These are phyloP conservation scores for Gobio gobio DNA, from an alignment of 2,113 vertebrate genomes.

Conservation along the genomic window DNA sequence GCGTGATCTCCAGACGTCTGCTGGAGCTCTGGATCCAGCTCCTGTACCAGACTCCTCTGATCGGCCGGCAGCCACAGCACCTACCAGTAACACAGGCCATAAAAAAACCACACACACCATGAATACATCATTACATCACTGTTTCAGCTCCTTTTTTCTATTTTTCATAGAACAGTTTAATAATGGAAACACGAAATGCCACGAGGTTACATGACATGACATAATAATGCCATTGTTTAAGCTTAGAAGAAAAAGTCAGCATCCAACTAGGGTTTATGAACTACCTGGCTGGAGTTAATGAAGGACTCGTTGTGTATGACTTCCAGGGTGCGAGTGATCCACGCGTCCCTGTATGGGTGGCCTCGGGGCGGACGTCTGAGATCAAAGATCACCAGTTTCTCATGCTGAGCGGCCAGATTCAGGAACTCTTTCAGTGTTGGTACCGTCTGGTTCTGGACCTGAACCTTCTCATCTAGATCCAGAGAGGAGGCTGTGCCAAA, in stretches of 20 bases:
- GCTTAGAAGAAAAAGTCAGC: not conserved
- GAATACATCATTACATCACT: not conserved
- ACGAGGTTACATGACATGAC: not conserved
- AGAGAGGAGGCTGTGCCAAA: slow-evolving; percentile 76
- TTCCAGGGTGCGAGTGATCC: slow-evolving; percentile 79
- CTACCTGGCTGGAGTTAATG: slow-evolving; percentile 84
- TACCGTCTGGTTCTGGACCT: slow-evolving; percentile 80
- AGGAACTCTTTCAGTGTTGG: slow-evolving; percentile 81
- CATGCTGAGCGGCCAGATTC: slow-evolving; percentile 73
- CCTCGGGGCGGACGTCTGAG: slow-evolving; percentile 80
- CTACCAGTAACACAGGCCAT: slow-evolving; percentile 62
- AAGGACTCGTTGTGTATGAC: slow-evolving; percentile 74
- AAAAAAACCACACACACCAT: too few relatives aligned
- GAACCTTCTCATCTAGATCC: slow-evolving; percentile 67
- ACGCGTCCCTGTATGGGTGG: slow-evolving; percentile 81
- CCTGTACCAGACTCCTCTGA: slow-evolving; percentile 74
- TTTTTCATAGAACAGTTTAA: not conserved
- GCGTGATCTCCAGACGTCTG: slow-evolving; percentile 76
- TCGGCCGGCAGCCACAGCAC: slow-evolving; percentile 82
- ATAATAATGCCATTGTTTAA: not conserved
- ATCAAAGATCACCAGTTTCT: slow-evolving; percentile 84
- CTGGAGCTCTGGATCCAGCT: slow-evolving; percentile 79
- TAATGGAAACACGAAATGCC: not conserved
- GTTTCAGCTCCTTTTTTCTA: not conserved
- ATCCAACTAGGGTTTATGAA: not conserved